These are phyloP conservation scores for Actinia equina DNA, from an alignment of 64 coral and sea anemone species.

Conservation along the genomic window DNA sequence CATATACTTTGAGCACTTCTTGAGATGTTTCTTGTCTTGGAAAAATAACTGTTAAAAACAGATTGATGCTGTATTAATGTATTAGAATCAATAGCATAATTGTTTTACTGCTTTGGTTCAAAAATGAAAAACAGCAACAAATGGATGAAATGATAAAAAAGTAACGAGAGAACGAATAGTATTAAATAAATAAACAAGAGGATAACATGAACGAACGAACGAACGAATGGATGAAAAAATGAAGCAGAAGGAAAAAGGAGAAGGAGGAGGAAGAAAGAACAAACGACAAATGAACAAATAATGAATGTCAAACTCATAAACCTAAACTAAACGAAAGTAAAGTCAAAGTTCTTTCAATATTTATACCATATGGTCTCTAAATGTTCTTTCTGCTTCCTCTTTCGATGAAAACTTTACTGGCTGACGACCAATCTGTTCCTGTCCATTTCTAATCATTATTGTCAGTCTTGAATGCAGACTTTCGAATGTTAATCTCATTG, in stretches of 20 bases:
- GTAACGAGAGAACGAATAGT: no score
- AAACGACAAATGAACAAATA: background rate
- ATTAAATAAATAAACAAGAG: no score
- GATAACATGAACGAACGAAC: background rate
- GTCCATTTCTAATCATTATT: conserved; percentile 40
- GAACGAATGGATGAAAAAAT: background rate
- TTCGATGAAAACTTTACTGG: conserved; percentile 63
- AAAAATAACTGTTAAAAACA: conserved; percentile 62
- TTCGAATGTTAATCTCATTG: conserved; percentile 63
- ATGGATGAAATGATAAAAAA: no score
- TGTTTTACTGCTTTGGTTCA: background rate
- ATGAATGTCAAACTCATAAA: background rate
- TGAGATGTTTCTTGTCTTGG: conserved; percentile 64
- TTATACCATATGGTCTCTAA: conserved; percentile 56
- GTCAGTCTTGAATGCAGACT: conserved; percentile 54
- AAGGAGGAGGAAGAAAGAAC: background rate
- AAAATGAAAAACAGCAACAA: no score
- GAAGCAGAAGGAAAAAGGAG: no score
- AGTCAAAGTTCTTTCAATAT: background rate
- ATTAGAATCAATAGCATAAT: background rate
- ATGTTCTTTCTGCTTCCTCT: conserved; percentile 62
- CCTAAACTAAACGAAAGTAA: background rate
- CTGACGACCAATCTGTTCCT: conserved; percentile 50
- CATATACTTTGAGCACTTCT: conserved; percentile 66
- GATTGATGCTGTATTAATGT: no score